Evolutionary conservation across 2,113 vertebrate species (phyloP).

Genomic region (Platysteira castanea): DNA sequence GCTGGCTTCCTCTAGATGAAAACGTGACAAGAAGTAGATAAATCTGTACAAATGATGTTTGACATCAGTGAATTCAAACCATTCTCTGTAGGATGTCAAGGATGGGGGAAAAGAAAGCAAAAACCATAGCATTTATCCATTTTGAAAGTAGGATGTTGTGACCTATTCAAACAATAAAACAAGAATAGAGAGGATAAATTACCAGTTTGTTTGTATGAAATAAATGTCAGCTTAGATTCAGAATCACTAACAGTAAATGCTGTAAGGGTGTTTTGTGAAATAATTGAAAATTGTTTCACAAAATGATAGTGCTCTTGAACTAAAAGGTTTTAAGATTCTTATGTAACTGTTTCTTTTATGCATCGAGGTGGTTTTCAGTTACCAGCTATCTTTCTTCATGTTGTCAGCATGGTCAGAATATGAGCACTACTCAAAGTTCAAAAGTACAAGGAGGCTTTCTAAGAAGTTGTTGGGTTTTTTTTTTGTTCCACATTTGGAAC

Average conservation of each 20-base stretch:
- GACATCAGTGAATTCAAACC: neutral
- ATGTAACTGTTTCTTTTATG: neutral
- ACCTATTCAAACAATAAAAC: neutral
- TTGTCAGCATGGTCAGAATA: neutral
- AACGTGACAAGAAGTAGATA: neutral
- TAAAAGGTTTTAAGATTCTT: neutral
- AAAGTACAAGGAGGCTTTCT: neutral
- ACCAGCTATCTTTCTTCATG: neutral
- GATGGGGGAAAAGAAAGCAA: fast-evolving
- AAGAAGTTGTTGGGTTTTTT: neutral
- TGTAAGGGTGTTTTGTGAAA: neutral
- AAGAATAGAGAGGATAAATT: neutral
- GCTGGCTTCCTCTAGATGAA: neutral
- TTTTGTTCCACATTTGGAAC: neutral
- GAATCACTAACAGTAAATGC: neutral
- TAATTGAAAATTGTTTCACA: neutral
- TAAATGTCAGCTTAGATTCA: neutral
- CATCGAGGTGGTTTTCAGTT: neutral
- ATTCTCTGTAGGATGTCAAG: neutral
- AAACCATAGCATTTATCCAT: neutral
- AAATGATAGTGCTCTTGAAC: neutral
- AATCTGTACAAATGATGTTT: neutral
- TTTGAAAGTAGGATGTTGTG: neutral
- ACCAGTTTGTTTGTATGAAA: neutral
- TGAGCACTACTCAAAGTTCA: neutral